Evolutionary conservation across 2,888 invertebrate species (phyloP).

Genomic region (Hydrotaea diabolus): DNA sequence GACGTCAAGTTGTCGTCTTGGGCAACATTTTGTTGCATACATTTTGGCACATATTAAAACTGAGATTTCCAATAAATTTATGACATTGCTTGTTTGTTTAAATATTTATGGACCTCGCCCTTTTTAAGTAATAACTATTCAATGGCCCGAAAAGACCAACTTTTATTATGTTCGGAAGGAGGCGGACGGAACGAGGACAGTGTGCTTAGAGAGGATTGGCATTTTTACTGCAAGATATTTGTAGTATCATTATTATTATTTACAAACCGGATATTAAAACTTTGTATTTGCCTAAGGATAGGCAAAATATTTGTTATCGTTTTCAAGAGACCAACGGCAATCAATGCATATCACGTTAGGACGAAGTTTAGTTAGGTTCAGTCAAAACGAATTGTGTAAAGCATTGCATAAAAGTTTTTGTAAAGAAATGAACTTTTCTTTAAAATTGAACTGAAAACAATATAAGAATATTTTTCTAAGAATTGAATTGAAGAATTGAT

Average conservation of each 20-base stretch:
- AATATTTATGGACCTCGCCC: background rate
- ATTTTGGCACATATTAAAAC: background rate
- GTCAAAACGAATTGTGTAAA: no score
- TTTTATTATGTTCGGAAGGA: background rate
- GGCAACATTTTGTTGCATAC: background rate
- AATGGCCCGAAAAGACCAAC: no score
- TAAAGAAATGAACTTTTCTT: no score
- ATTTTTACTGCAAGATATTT: background rate
- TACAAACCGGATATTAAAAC: background rate
- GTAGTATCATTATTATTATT: background rate
- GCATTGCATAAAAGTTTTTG: no score
- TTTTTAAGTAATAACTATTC: background rate
- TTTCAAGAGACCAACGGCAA: no score
- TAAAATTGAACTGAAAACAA: no score
- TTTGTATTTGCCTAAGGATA: background rate
- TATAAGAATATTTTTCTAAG: no score
- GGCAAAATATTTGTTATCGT: no score
- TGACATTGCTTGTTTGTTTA: background rate
- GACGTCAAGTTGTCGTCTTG: background rate
- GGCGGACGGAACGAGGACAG: background rate
- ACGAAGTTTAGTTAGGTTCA: no score
- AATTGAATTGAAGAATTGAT: no score
- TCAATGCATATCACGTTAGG: no score
- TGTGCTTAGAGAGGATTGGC: background rate
- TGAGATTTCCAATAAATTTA: background rate